Conservation (phyloP, 2,113 vertebrate genomes). For the Bubo scandiacus region DNA sequence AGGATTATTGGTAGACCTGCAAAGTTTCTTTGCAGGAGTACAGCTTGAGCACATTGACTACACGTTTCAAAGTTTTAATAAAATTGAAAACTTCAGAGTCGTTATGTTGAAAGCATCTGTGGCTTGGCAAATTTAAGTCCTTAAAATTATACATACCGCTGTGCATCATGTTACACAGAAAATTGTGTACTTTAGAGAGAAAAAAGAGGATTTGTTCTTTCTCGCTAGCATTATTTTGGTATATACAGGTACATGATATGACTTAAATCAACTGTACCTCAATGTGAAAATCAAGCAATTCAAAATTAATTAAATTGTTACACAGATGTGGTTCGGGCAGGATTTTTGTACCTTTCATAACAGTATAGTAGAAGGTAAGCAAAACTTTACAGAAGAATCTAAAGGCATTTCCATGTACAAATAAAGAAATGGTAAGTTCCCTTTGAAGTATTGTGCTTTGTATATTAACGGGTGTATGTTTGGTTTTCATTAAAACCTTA, state of each 20-base stretch:
- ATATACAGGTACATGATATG: neutral
- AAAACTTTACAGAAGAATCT: neutral
- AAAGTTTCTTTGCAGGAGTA: neutral
- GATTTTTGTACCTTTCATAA: neutral
- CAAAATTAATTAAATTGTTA: neutral
- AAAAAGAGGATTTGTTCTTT: neutral
- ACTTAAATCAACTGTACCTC: neutral
- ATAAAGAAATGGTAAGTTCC: neutral
- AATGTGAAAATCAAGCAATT: neutral
- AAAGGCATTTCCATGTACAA: neutral
- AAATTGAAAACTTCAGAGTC: neutral
- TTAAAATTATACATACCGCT: neutral
- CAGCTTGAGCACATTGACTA: neutral
- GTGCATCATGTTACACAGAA: neutral
- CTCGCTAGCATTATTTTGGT: neutral
- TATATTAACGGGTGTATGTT: neutral
- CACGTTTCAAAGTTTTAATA: neutral
- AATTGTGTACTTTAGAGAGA: neutral
- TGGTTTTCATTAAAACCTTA: neutral
- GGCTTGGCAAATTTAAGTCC: neutral
- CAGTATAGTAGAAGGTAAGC: neutral
- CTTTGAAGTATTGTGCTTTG: neutral
- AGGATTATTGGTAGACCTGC: neutral
- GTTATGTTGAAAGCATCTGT: neutral
- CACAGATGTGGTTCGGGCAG: neutral